A percentile compares a stretch with the other conserved stretches of the same genome.
Conservation (phyloP, 2,888 invertebrate species). For the Arctia plantaginis region DNA sequence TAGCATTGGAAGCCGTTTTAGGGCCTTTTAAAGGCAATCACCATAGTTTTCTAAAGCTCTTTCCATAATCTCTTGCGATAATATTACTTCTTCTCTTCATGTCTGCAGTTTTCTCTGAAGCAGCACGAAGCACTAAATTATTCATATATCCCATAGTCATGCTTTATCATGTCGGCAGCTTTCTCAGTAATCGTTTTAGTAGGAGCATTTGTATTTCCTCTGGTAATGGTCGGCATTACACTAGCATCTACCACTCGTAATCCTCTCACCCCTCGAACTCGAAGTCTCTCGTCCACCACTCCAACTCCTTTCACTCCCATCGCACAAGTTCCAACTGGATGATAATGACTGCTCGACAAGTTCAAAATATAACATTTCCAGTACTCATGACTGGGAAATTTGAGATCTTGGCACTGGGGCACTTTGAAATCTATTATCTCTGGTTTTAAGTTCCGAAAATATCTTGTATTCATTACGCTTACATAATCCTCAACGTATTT, state of each 20-base stretch:
- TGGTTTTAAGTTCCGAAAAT: constrained; percentile 53
- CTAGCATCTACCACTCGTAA: constrained; percentile 93
- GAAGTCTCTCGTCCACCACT: constrained; percentile 65
- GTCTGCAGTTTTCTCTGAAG: not conserved
- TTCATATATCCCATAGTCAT: constrained; percentile 84
- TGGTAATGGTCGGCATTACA: constrained; percentile 92
- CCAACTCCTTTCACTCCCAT: constrained; percentile 64
- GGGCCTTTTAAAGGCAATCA: not conserved
- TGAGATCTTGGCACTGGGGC: constrained; percentile 50
- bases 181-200: constrained; percentile 95
- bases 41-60: not conserved
- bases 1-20: not conserved
- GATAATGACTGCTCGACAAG: constrained; percentile 88
- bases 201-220: constrained; percentile 94
- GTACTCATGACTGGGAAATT: constrained; percentile 56
- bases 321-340: constrained; percentile 65
- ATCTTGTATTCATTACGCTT: constrained; percentile 55
- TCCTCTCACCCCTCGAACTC: constrained; percentile 83
- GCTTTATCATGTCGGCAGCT: constrained; percentile 93
- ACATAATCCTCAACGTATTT: constrained; percentile 56
- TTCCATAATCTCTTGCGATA: not conserved
- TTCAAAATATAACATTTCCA: constrained; percentile 64
- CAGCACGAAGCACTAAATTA: not conserved
- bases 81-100: not conserved
- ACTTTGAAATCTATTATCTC: constrained; percentile 49